Evolutionary conservation across 2,888 invertebrate genomes (phyloP), one percentile per base, ranked within the genome.

Genomic region (Drosophila neonasuta): DNA sequence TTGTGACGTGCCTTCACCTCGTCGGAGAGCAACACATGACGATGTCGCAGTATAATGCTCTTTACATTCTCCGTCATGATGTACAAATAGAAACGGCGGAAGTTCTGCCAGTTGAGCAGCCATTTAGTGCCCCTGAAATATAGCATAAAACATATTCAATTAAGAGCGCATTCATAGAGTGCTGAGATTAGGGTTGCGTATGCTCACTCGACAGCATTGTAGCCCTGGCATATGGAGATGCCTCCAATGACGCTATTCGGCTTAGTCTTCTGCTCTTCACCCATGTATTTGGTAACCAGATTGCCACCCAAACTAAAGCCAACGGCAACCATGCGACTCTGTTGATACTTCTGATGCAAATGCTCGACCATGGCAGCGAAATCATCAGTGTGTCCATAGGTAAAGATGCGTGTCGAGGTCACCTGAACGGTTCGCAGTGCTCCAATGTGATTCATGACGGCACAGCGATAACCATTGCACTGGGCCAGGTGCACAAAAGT

Each of bases 251-350:
- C 94, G 87, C 94, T 94, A 13, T 91, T 80, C 1, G 95, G 93
- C 77, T 94, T 93, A 71, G 92, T 92, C 71, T 92, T 91, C 15
- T 93, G 93, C 39, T 90, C 90, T 91, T 97, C 97, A 39, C 97
- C 97, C 89, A 98, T 92, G 90, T 97, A 98, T 91, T 97, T 97
- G n/a, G 97, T 95, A 45, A 98, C 94, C 72, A 98, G 92, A 92
- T 98, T 98, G 24, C 96, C 98, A 46, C 98, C 98, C 90, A 98
- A 93, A 91, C 97, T 97, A 91, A 97, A 98, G 55, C 98, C 98
- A 65, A 97, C 95, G 78, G 95, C 94, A 71, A 98, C 93, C 66
- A 97, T 92, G 89, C 94, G 94, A 42, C 96, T 95, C 75, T 93
- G 92, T 3, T 96, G 94, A 91, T 96, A 96, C 80, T 95, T 93